Evolutionary conservation across 1,140 invertebrate genomes (phyloP).

Genomic region (Helicoverpa armigera): DNA sequence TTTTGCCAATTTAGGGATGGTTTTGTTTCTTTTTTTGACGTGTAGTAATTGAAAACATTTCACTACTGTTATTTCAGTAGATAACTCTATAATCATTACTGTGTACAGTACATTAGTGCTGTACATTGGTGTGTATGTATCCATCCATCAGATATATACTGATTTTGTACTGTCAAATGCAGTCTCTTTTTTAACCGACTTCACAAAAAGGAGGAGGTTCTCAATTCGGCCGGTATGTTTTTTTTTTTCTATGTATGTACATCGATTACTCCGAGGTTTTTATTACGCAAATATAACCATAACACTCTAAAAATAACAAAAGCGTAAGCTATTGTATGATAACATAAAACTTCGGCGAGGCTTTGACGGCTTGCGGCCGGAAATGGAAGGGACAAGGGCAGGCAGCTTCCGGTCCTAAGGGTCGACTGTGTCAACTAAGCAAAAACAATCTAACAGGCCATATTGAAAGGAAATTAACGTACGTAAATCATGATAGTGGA

Average conservation of each 20-base stretch:
- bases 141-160: no score
- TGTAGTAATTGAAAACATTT: no score
- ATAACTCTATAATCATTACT: no score
- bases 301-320: conserved; percentile 50
- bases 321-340: conserved; percentile 54
- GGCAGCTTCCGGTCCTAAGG: conserved; percentile 75
- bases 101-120: no score
- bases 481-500: conserved; percentile 70
- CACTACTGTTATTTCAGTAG: no score
- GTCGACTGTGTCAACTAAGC: conserved; percentile 62
- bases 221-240: no score
- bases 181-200: no score
- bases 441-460: conserved; percentile 68
- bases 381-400: conserved; percentile 77
- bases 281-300: neutral
- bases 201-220: no score
- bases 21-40: neutral
- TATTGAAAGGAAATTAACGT: conserved; percentile 69
- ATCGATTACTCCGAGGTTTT: no score
- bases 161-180: no score
- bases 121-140: no score
- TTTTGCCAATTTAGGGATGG: neutral
- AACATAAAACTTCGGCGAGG: conserved; percentile 63
- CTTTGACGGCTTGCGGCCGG: conserved; percentile 70
- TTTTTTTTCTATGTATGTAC: no score